A percentile compares a stretch with the other conserved stretches of the same genome.
Conservation (phyloP, 2,888 invertebrate genomes). For the Terebella lapidaria region DNA sequence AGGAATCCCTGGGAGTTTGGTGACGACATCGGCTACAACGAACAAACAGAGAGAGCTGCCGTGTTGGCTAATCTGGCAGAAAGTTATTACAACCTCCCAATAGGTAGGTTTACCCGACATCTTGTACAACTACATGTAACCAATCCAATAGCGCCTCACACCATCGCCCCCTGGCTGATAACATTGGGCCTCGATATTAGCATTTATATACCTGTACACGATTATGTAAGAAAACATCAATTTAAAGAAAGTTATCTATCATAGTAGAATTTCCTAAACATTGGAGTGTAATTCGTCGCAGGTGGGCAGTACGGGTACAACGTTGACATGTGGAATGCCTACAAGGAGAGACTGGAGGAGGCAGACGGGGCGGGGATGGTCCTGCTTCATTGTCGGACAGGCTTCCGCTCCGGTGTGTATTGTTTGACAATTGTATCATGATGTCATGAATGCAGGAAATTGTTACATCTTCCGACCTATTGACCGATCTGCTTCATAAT, state of each 20-base stretch:
- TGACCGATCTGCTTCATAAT: not conserved
- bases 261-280: too few relatives aligned
- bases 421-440: not conserved
- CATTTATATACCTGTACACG: not conserved
- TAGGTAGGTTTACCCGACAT: not conserved
- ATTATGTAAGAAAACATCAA: too few relatives aligned
- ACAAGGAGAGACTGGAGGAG: not conserved
- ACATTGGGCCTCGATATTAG: too few relatives aligned
- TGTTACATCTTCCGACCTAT: not conserved
- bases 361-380: not conserved
- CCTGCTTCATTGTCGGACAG: not conserved
- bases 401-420: not conserved
- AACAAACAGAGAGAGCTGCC: not conserved
- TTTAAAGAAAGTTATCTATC: too few relatives aligned
- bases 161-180: too few relatives aligned
- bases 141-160: too few relatives aligned
- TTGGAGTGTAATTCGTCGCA: too few relatives aligned
- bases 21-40: constrained; percentile 8
- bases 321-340: not conserved
- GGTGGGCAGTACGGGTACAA: not conserved
- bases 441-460: not conserved
- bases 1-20: constrained; percentile 4
- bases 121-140: too few relatives aligned
- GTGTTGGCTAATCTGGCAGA: not conserved
- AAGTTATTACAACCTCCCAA: not conserved